Percentiles rank a stretch among this genome's conserved stretches.
Evolutionary conservation across 2,797 vertebrate genomes (phyloP).

Genomic region (Champsocephalus esox): DNA sequence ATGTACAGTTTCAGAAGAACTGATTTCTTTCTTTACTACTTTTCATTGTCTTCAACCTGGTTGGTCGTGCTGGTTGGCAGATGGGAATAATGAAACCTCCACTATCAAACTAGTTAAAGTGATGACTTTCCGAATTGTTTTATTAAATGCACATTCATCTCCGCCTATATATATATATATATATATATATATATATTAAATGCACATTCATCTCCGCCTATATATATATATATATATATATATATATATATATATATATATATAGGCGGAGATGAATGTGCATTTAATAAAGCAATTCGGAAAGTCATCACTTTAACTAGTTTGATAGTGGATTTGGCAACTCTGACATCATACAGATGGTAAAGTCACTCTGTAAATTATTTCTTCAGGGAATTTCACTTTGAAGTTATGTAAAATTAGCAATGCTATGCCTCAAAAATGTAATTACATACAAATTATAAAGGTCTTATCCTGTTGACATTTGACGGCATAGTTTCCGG

Average conservation of each 20-base stretch:
- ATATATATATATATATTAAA: too few relatives aligned
- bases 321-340: background rate
- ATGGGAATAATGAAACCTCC: slow-evolving; percentile 60
- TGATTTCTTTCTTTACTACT: background rate
- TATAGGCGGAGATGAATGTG: background rate
- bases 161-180: too few relatives aligned
- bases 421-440: too few relatives aligned
- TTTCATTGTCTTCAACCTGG: slow-evolving; percentile 18
- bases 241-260: background rate
- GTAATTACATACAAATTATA: background rate
- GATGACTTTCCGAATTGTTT: too few relatives aligned
- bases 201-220: too few relatives aligned
- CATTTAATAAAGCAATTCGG: background rate
- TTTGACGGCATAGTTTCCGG: slow-evolving; percentile 10
- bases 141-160: too few relatives aligned
- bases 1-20: background rate
- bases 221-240: too few relatives aligned
- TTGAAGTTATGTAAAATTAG: background rate
- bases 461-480: slow-evolving; percentile 11
- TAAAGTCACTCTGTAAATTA: too few relatives aligned
- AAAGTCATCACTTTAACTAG: background rate
- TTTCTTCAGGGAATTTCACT: background rate
- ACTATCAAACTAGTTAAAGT: too few relatives aligned
- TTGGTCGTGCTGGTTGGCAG: slow-evolving; percentile 33
- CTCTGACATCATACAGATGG: too few relatives aligned